These are phyloP conservation scores for Penaeus chinensis DNA, from an alignment of 1,140 invertebrate genomes.

Conservation along the genomic window DNA sequence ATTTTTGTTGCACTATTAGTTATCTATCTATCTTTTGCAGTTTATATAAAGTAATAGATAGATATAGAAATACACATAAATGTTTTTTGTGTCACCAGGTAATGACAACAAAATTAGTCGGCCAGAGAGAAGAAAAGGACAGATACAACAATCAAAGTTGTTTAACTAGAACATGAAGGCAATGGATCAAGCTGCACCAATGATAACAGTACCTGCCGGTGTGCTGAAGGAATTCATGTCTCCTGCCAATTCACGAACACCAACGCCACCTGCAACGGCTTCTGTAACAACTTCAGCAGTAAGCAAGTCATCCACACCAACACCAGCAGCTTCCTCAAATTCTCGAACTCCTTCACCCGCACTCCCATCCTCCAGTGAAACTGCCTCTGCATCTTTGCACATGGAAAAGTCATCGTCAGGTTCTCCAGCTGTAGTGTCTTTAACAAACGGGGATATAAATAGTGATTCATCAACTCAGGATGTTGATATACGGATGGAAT, in stretches of 20 bases:
- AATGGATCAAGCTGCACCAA: slow-evolving; percentile 3
- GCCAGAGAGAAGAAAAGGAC: too few relatives aligned
- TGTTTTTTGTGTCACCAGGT: neutral
- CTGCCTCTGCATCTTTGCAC: neutral
- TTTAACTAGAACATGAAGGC: slow-evolving; percentile 1
- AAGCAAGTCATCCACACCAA: too few relatives aligned
- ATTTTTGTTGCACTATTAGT: neutral
- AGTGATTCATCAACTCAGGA: too few relatives aligned
- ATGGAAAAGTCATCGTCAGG: too few relatives aligned
- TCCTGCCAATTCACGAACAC: slow-evolving; percentile 8
- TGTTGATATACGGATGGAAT: too few relatives aligned
- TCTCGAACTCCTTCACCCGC: neutral
- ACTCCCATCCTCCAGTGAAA: neutral
- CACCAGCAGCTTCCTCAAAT: slow-evolving; percentile 2
- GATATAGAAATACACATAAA: neutral
- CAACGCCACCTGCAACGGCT: neutral
- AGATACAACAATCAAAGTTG: too few relatives aligned
- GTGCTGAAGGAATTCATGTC: slow-evolving; percentile 25
- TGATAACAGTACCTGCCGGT: slow-evolving; percentile 11
- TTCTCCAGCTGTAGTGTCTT: too few relatives aligned
- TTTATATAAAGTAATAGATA: slow-evolving; percentile 3
- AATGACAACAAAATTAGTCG: neutral
- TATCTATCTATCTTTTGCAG: neutral
- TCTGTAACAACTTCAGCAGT: neutral
- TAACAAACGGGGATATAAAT: too few relatives aligned